Evolutionary conservation across 2,113 vertebrate genomes (phyloP).

Genomic region (Dascyllus trimaculatus): DNA sequence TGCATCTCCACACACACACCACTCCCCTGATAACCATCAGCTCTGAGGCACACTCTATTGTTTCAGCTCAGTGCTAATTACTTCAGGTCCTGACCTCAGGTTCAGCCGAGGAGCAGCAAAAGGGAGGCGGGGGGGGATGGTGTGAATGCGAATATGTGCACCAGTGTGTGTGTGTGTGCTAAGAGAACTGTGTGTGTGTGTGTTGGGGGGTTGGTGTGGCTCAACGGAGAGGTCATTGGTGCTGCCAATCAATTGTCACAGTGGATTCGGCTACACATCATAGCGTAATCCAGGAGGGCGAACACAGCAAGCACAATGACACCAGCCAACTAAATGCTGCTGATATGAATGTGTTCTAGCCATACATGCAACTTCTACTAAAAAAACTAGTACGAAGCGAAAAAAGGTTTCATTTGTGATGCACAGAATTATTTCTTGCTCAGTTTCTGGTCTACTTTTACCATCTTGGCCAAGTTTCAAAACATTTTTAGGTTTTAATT

Average conservation of each 20-base stretch:
- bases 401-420: too few species aligned
- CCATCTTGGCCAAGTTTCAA: too few species aligned
- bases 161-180: constrained; percentile 3
- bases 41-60: constrained; percentile 75
- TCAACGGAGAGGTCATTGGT: constrained; percentile 65
- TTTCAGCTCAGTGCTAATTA: constrained; percentile 82
- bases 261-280: constrained; percentile 49
- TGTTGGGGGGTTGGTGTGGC: constrained; percentile 22
- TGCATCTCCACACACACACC: constrained; percentile 18
- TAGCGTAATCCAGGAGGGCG: constrained; percentile 37
- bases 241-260: constrained; percentile 77
- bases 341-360: background rate
- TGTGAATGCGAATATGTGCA: constrained; percentile 33
- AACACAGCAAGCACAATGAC: constrained; percentile 37
- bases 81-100: constrained; percentile 73
- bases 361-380: background rate
- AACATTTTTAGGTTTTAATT: background rate
- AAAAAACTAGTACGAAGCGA: too few species aligned
- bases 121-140: constrained; percentile 38
- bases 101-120: constrained; percentile 60
- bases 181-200: constrained; percentile 4
- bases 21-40: constrained; percentile 74
- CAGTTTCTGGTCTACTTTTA: background rate
- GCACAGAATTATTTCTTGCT: too few species aligned
- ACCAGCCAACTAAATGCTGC: background rate